Conservation (phyloP, 2,888 invertebrate species). For the Melitaea athalia region DNA sequence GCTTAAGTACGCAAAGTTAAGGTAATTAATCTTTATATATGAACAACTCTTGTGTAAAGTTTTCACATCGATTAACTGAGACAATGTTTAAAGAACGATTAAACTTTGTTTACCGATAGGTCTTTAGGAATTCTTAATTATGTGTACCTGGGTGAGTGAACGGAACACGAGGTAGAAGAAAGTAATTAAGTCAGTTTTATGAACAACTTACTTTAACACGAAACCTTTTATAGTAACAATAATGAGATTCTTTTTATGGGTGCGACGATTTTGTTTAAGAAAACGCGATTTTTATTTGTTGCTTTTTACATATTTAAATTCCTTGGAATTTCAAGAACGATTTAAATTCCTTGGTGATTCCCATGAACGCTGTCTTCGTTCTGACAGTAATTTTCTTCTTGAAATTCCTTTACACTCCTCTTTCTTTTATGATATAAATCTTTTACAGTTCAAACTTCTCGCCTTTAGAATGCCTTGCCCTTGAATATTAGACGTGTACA, state of each 20-base stretch:
- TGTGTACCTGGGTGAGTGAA: slow-evolving; percentile 41
- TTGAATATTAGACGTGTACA: no score
- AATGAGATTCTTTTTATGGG: slow-evolving; percentile 21
- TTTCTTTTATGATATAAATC: no score
- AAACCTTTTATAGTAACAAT: slow-evolving; percentile 39
- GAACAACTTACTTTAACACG: slow-evolving; percentile 43
- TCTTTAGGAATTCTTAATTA: slow-evolving; percentile 37
- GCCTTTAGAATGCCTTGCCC: no score
- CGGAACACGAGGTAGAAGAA: slow-evolving; percentile 36
- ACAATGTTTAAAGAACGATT: slow-evolving; percentile 8
- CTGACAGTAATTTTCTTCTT: no score
- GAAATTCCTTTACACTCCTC: no score
- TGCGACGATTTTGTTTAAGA: not conserved
- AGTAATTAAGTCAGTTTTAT: slow-evolving; percentile 48
- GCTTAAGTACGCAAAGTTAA: not conserved
- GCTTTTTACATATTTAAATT: no score
- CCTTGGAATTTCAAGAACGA: no score
- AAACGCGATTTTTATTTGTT: not conserved
- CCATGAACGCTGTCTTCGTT: no score
- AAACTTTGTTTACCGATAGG: slow-evolving; percentile 14
- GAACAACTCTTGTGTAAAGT: not conserved
- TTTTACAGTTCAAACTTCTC: no score
- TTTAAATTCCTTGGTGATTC: no score
- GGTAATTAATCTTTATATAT: not conserved
- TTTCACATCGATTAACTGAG: not conserved